Percentiles rank a stretch among this genome's conserved stretches.
These are phyloP conservation scores for Poicephalus gulielmi DNA, from an alignment of 2,113 vertebrate species.

Conservation along the genomic window DNA sequence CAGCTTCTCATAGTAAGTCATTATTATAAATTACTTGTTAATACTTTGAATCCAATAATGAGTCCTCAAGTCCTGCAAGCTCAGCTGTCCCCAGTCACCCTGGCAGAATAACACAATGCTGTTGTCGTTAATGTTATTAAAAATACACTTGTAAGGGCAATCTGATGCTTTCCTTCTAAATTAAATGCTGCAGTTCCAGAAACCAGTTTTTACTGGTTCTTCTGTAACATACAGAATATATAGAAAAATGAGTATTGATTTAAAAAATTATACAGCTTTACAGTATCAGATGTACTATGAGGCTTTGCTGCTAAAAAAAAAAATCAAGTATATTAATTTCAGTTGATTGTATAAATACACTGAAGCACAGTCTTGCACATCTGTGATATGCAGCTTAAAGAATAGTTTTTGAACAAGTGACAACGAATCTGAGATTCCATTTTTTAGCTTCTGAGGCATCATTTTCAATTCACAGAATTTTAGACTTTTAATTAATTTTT, in stretches of 20 bases:
- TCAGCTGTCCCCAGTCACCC: not conserved
- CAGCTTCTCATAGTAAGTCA: not conserved
- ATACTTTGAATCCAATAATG: not conserved
- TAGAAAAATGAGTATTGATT: not conserved
- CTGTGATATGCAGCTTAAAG: not conserved
- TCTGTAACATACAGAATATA: not conserved
- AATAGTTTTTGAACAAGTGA: not conserved
- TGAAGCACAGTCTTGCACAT: not conserved
- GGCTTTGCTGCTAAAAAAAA: not conserved
- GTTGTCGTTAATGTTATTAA: not conserved
- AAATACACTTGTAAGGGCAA: not conserved
- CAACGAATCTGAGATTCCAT: not conserved
- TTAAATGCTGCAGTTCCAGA: not conserved
- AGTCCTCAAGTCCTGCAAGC: not conserved
- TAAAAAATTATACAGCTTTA: not conserved
- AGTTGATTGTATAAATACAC: not conserved
- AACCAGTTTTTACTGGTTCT: not conserved
- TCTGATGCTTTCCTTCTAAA: not conserved
- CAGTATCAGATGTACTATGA: not conserved
- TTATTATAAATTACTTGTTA: not conserved
- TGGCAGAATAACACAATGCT: not conserved
- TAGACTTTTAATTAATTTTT: not conserved
- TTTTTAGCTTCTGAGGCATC: not conserved
- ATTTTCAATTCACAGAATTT: not conserved
- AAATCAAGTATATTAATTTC: not conserved